Evolutionary conservation across 2,888 invertebrate genomes (phyloP).

Genomic region (Coleophora deauratella): DNA sequence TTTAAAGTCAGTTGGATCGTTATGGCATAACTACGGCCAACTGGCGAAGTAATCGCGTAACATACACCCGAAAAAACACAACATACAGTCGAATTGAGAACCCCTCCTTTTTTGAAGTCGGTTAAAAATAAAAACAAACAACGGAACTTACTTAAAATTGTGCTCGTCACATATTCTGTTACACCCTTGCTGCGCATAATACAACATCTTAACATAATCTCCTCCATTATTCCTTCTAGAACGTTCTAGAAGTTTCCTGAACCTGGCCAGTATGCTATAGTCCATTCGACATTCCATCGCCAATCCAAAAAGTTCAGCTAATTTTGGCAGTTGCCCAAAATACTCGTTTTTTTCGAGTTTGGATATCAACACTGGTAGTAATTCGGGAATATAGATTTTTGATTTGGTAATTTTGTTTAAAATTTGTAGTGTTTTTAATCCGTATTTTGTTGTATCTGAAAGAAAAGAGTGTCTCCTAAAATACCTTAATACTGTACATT

Average conservation of each 20-base stretch:
- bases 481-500: too few species aligned
- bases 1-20: too few species aligned
- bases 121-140: too few species aligned
- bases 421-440: conserved; percentile 17
- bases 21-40: too few species aligned
- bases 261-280: conserved; percentile 16
- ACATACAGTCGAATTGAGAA: too few species aligned
- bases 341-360: conserved; percentile 8
- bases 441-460: too few species aligned
- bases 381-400: conserved; percentile 24
- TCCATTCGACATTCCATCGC: conserved; percentile 18
- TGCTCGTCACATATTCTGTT: conserved; percentile 27
- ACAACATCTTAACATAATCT: conserved; percentile 35
- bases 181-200: conserved; percentile 27
- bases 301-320: conserved; percentile 31
- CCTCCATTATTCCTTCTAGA: conserved; percentile 18
- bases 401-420: conserved; percentile 23
- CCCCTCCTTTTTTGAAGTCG: too few species aligned
- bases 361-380: conserved; percentile 22
- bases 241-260: conserved; percentile 22
- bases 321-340: conserved; percentile 13
- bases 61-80: too few species aligned
- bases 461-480: not conserved
- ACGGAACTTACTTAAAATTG: conserved; percentile 33
- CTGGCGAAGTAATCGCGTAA: too few species aligned